phyloP scores from a whole-genome alignment of 1,140 invertebrate species.

The Andrena cerasifolii region DNA sequence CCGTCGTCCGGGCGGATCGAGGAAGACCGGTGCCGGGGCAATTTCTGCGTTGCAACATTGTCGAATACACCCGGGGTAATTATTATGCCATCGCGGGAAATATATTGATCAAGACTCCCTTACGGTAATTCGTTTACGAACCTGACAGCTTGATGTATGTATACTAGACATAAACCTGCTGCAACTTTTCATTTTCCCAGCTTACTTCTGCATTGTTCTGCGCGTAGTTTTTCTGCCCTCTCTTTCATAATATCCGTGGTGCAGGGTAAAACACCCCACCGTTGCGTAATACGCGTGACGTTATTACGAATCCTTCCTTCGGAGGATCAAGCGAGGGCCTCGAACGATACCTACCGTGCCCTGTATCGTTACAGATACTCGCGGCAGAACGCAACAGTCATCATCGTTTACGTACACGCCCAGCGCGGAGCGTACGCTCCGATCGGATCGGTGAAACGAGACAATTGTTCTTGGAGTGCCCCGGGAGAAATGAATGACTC shows the following conservation, averaged over 20 bases:
- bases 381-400: constrained; percentile 34
- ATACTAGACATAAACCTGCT: not conserved
- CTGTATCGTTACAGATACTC: constrained; percentile 54
- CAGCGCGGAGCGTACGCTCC: constrained; percentile 30
- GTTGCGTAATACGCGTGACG: constrained; percentile 1
- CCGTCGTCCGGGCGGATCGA: no score
- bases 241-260: no score
- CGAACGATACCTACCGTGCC: constrained; percentile 19
- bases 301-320: not conserved
- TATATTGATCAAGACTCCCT: not conserved
- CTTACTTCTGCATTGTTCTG: not conserved
- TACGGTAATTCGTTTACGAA: constrained; percentile 10
- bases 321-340: constrained; percentile 26
- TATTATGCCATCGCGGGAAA: not conserved
- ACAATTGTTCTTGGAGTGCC: constrained; percentile 62
- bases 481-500: constrained; percentile 53
- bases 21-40: not conserved
- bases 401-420: constrained; percentile 51
- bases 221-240: no score
- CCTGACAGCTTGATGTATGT: constrained; percentile 15
- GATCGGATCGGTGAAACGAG: constrained; percentile 60
- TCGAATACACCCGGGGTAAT: not conserved
- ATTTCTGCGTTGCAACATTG: constrained; percentile 19
- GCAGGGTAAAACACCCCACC: not conserved
- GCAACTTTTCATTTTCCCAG: not conserved